Conservation (phyloP, 2,113 vertebrate species). For the Takifugu flavidus region DNA sequence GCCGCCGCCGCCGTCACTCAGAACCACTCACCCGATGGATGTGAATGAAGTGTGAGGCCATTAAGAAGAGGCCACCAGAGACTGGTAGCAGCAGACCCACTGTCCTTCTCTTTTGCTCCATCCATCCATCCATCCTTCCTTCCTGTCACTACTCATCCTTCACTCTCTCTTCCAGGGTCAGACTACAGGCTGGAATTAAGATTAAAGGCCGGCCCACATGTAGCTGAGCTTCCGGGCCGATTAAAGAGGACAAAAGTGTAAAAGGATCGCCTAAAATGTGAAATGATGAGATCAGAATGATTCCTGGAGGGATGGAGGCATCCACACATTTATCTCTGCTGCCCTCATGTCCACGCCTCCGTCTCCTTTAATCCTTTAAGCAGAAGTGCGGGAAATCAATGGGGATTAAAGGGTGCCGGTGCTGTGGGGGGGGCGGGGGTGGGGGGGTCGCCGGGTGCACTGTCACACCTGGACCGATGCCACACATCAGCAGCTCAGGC, state of each 20-base stretch:
- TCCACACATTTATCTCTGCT: too few relatives aligned
- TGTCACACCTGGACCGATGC: slow-evolving; percentile 23
- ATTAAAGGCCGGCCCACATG: too few relatives aligned
- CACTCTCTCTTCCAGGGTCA: not conserved
- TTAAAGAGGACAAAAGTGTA: too few relatives aligned
- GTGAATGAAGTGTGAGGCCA: slow-evolving; percentile 22
- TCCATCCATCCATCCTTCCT: not conserved
- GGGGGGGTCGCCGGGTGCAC: slow-evolving; percentile 14
- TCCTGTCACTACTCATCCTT: not conserved
- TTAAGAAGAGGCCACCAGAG: not conserved
- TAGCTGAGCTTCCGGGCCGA: too few relatives aligned
- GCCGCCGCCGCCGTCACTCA: not conserved
- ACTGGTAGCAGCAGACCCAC: not conserved
- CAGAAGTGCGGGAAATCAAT: slow-evolving; percentile 21
- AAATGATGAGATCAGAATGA: too few relatives aligned
- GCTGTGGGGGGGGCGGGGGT: not conserved
- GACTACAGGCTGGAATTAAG: too few relatives aligned
- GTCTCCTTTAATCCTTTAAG: slow-evolving; percentile 17
- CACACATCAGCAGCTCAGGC: slow-evolving; percentile 30
- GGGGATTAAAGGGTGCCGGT: slow-evolving; percentile 31
- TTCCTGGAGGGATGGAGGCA: too few relatives aligned
- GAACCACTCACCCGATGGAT: slow-evolving; percentile 1
- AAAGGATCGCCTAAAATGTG: too few relatives aligned
- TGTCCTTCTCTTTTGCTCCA: not conserved
- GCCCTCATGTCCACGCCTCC: not conserved